These are phyloP conservation scores for Lynx canadensis DNA, from an alignment of 2,113 vertebrate genomes.

Conservation along the genomic window DNA sequence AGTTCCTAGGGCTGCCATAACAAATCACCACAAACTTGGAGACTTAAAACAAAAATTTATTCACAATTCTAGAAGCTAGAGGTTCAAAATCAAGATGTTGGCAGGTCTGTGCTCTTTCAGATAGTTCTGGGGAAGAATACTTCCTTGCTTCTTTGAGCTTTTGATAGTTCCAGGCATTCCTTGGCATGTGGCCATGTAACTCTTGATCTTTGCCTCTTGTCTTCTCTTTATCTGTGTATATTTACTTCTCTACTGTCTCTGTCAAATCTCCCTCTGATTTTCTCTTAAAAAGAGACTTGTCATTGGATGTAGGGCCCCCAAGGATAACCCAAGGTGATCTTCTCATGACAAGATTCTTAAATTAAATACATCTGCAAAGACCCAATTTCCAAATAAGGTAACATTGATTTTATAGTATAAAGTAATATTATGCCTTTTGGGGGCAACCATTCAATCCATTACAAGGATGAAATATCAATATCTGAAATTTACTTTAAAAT, in stretches of 20 bases:
- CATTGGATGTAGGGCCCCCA: neutral
- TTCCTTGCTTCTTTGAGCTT: neutral
- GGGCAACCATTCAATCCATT: neutral
- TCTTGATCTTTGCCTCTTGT: neutral
- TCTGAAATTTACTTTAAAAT: conserved; percentile 27
- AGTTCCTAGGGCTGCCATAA: neutral
- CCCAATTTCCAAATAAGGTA: neutral
- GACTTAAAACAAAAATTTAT: neutral
- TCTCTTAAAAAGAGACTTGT: neutral
- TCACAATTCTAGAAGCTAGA: neutral
- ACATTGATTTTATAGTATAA: neutral
- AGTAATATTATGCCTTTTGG: neutral
- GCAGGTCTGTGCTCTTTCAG: neutral
- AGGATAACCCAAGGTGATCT: neutral
- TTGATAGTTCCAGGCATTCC: neutral
- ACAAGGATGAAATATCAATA: neutral
- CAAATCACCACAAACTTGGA: neutral
- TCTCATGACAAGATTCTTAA: neutral
- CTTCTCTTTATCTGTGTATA: neutral
- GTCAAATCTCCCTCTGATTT: neutral
- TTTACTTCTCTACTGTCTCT: neutral
- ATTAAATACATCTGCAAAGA: conserved; percentile 11
- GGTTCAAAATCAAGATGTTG: neutral
- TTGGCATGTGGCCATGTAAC: neutral
- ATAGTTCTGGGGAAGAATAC: neutral